A percentile compares a stretch with the other conserved stretches of the same genome.
These are phyloP conservation scores for Cotesia vestalis DNA, from an alignment of 1,140 invertebrate species.

Conservation along the genomic window DNA sequence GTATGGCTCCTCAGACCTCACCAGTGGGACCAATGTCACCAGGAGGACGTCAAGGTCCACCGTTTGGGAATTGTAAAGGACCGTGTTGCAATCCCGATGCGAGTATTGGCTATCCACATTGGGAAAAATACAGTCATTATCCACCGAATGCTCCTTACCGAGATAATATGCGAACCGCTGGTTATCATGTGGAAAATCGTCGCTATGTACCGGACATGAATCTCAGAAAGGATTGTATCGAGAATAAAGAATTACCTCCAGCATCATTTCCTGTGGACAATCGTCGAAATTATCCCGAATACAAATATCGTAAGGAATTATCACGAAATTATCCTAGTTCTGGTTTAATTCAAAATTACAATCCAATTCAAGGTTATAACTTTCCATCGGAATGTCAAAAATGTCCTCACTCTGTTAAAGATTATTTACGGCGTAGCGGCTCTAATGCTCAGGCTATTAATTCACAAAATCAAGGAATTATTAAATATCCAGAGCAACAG, in stretches of 20 bases:
- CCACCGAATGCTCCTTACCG: slow-evolving; percentile 50
- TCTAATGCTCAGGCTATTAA: slow-evolving; percentile 39
- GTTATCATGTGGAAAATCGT: slow-evolving; percentile 48
- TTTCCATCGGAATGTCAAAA: slow-evolving; percentile 56
- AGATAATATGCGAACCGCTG: slow-evolving; percentile 51
- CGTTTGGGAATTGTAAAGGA: slow-evolving; percentile 56
- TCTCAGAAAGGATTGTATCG: slow-evolving; percentile 53
- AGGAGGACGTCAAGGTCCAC: slow-evolving; percentile 43
- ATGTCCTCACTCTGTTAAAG: slow-evolving; percentile 55
- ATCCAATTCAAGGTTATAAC: slow-evolving; percentile 54
- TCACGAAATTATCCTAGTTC: slow-evolving; percentile 49
- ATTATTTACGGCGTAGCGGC: slow-evolving; percentile 45
- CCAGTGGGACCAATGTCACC: slow-evolving; percentile 43
- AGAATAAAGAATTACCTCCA: slow-evolving; percentile 45
- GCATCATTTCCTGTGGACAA: slow-evolving; percentile 48
- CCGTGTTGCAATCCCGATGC: slow-evolving; percentile 56
- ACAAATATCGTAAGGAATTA: slow-evolving; percentile 57
- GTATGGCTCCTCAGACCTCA: slow-evolving; percentile 39
- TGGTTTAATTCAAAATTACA: slow-evolving; percentile 51
- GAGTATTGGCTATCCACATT: slow-evolving; percentile 53
- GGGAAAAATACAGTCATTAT: slow-evolving; percentile 58
- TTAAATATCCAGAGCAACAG: slow-evolving; percentile 55
- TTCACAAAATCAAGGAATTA: slow-evolving; percentile 46
- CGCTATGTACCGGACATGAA: slow-evolving; percentile 49
- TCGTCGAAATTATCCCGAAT: slow-evolving; percentile 52